Evolutionary conservation across 1,140 invertebrate species (phyloP), one percentile per base, ranked within the genome.

Genomic region (Brachionus paranguensis): DNA sequence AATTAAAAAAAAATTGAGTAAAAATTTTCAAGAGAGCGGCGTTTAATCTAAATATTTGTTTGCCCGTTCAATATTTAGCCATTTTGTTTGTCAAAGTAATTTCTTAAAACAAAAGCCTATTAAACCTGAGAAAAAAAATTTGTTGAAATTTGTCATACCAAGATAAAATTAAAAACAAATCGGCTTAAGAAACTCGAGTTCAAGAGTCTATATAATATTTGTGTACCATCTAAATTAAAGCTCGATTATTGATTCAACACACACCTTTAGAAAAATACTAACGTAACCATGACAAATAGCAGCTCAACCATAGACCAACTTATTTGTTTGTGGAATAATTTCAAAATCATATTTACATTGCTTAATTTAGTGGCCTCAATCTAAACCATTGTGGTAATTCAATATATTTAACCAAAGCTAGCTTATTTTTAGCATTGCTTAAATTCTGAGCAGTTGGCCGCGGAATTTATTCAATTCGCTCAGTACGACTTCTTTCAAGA

Each of bases 301-400:
- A 68, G n/a, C 17, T 41, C 68, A 43, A 72, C 41, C 33, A 33
- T 72, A 41, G 68, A 43, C 41, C 68, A 72, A 72, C 4, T 72
- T 72, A 72, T 72, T 72, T 72, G 68, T 72, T 72, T 72, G 5
- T 72, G 68, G 29, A 41, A 72, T 72, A 72, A 72, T 41, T 72
- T 43, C 41, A 72, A 72, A 72, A 72, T 72, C 37, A 72, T 72
- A 72, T 72, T 72, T 72, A 72, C 68, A 72, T 72, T 72, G 68
- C 33, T 68, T 68, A 14, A 68, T 68, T 68, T 6, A 68, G 65
- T 4, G 65, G 65, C 33, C 65, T 68, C 65, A 68, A 33, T 68
- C 65, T 29, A 68, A 68, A 72, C 53, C 53, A 27, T 60, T 60
- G 17, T 3, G n/a, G 53, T 60, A 60, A 60, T 60, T 60, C 53